Evolutionary conservation across 2,797 vertebrate genomes (phyloP), one percentile per base, ranked within the genome.

Genomic region (Astyanax mexicanus): DNA sequence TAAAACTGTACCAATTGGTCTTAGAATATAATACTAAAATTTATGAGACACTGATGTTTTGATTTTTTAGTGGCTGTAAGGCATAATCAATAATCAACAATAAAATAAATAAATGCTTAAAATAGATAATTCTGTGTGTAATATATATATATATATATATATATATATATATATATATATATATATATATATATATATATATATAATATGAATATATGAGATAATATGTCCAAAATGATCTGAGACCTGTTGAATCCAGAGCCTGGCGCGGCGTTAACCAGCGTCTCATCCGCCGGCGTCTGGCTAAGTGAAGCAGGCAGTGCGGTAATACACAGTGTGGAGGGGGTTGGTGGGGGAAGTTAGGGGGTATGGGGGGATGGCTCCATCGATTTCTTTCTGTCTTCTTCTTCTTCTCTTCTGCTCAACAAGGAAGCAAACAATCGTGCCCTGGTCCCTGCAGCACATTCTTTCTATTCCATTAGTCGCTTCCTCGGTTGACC

Each of bases 241-340:
- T 44, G 68, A n/a, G n/a, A 55, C 23, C 13, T 82, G 35, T 73
- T 72, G 72, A 78, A 73, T 76, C 77, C 58, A 8, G 12, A 21
- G 19, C 23, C 11, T 44, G 25, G 19, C 23, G 2, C 25, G 17
- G 6, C 65, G 68, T 75, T 75, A 66, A 13, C 51, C 37, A 40
- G 54, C 32, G 40, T 19, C 64, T 44, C n/a, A 13, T 52, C 57
- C 42, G 72, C 62, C 61, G 19, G 42, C 62, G 47, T 75, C 72
- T 67, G 27, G 51, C 42, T 70, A 77, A 79, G 66, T 77, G 74
- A 79, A 77, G 77, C 67, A 81, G 77, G 69, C 81, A 67, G 74
- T 27, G 29, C 29, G n/a, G n/a, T 79, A 74, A 79, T 76, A 75
- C 10, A 35, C 17, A 13, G 69, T 21, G 25, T 27, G n/a, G 54